Conservation (phyloP, 2,113 vertebrate genomes). For the Lontra canadensis region DNA sequence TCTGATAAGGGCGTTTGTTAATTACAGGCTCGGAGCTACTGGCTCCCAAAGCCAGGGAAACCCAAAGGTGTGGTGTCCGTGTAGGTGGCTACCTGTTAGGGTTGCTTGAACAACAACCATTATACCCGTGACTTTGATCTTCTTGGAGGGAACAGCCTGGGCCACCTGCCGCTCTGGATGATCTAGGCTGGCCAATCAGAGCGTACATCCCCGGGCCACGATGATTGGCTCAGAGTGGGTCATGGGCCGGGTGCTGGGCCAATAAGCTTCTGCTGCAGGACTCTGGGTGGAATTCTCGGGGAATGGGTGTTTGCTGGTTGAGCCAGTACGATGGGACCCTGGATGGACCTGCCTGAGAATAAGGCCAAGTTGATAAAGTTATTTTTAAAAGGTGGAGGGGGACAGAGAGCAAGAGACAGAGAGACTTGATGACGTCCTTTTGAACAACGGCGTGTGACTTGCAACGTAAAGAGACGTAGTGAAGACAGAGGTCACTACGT, state of each 20-base stretch:
- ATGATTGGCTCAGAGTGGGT: neutral
- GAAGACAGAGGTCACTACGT: neutral
- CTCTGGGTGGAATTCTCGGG: neutral
- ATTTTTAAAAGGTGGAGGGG: neutral
- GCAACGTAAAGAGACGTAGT: neutral
- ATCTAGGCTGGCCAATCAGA: neutral
- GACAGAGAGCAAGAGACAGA: neutral
- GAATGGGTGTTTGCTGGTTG: neutral
- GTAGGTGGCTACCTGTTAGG: neutral
- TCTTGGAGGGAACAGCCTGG: neutral
- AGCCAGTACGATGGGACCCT: neutral
- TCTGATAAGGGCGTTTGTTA: neutral
- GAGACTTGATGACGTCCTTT: neutral
- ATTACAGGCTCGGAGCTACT: neutral
- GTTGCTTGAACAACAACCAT: neutral
- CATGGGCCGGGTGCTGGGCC: neutral
- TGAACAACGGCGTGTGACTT: neutral
- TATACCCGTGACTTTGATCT: neutral
- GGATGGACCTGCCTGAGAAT: neutral
- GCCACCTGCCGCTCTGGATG: neutral
- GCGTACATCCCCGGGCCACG: neutral
- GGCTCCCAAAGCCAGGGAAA: neutral
- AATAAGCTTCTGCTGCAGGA: neutral
- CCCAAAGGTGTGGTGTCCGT: neutral
- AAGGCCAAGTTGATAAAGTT: neutral